Conservation (phyloP, 2,888 invertebrate genomes). For the Polymixis flavicincta region DNA sequence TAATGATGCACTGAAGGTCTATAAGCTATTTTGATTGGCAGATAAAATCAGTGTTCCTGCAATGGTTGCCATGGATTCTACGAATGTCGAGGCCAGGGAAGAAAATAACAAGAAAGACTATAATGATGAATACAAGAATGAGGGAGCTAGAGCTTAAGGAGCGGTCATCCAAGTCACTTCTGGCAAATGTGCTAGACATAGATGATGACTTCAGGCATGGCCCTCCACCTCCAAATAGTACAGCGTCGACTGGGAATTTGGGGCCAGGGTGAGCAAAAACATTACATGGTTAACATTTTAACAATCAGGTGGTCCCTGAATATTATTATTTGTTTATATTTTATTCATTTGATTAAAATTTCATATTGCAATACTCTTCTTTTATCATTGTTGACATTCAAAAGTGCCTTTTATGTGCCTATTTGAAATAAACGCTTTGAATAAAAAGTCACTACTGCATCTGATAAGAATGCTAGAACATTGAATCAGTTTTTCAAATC, state of each 20-base stretch:
- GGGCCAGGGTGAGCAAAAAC: slow-evolving; percentile 91
- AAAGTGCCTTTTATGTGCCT: too few species aligned
- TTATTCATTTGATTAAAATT: not conserved
- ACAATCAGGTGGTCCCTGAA: not conserved
- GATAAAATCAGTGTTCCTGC: slow-evolving; percentile 98
- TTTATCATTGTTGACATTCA: not conserved
- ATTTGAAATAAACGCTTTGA: too few species aligned
- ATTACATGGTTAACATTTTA: not conserved
- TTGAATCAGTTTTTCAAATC: slow-evolving; percentile 11
- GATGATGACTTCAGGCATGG: slow-evolving; percentile 97
- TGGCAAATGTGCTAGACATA: slow-evolving; percentile 98
- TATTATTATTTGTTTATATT: not conserved
- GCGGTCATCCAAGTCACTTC: slow-evolving; percentile 97
- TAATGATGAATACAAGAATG: slow-evolving; percentile 97
- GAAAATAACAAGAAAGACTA: slow-evolving; percentile 97
- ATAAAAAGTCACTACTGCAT: not conserved
- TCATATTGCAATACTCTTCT: not conserved
- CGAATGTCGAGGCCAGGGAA: slow-evolving; percentile 99
- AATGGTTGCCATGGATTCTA: slow-evolving; percentile 99
- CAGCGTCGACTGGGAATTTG: slow-evolving; percentile 91
- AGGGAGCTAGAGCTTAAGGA: slow-evolving; percentile 98
- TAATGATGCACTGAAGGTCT: not conserved
- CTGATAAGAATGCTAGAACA: not conserved
- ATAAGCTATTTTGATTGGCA: slow-evolving; percentile 78
- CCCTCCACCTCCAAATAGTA: slow-evolving; percentile 91